phyloP scores from a whole-genome alignment of 2,113 vertebrate species.

The Lathamus discolor region DNA sequence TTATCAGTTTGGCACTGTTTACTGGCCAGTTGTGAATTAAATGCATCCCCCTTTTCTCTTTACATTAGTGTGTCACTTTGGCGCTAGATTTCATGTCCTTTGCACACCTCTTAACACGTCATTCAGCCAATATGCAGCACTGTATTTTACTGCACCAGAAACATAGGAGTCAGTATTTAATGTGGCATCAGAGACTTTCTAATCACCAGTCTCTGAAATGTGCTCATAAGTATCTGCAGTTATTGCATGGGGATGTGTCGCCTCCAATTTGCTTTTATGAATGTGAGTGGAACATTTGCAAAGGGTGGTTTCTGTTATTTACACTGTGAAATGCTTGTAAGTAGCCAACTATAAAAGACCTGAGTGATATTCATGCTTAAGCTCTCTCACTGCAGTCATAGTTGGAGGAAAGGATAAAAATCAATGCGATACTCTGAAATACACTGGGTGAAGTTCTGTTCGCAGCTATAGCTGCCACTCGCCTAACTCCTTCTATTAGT shows the following conservation, averaged over 20 bases:
- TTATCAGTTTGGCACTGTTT: background rate
- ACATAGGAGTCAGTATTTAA: background rate
- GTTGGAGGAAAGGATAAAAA: background rate
- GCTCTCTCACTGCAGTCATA: background rate
- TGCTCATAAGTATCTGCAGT: constrained; percentile 7
- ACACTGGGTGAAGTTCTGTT: background rate
- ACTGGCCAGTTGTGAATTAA: background rate
- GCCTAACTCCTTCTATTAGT: background rate
- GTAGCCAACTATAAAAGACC: constrained; percentile 4
- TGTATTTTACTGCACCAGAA: constrained; percentile 10
- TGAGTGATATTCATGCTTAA: background rate
- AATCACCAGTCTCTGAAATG: background rate
- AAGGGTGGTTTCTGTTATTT: constrained; percentile 28
- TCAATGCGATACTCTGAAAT: background rate
- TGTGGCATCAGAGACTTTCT: background rate
- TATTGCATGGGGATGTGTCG: constrained; percentile 5
- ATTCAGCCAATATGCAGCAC: background rate
- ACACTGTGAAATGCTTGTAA: constrained; percentile 3
- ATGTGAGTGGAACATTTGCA: background rate
- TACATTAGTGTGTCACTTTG: background rate
- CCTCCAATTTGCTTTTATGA: constrained; percentile 36
- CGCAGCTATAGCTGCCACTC: background rate
- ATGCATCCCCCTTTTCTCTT: constrained; percentile 11
- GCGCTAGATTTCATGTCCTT: background rate
- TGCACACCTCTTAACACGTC: background rate